These are phyloP conservation scores for Coronaproctus castanopsis DNA, from an alignment of 2,888 invertebrate species.

Conservation along the genomic window DNA sequence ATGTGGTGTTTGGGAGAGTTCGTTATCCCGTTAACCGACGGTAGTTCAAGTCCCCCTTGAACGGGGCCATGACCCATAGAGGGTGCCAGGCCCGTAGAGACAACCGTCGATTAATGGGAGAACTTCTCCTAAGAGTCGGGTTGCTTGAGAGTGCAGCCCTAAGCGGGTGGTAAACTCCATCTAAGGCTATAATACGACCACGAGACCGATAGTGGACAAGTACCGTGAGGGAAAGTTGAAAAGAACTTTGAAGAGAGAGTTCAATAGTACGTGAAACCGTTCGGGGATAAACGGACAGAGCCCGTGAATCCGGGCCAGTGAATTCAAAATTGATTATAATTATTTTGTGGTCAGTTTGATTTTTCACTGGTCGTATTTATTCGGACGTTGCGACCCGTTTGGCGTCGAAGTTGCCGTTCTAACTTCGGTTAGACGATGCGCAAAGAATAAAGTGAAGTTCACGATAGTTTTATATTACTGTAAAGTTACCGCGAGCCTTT, in stretches of 20 bases:
- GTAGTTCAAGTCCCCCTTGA: conserved; percentile 24
- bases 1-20: conserved; percentile 20
- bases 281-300: conserved; percentile 27
- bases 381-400: conserved; percentile 15
- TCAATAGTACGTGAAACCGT: too few relatives aligned
- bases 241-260: conserved; percentile 44
- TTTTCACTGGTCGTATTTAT: conserved; percentile 1
- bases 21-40: conserved; percentile 13
- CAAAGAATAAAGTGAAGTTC: too few relatives aligned
- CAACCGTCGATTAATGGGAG: conserved; percentile 19
- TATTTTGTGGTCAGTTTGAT: neutral
- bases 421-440: too few relatives aligned
- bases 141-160: conserved; percentile 40
- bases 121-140: conserved; percentile 30
- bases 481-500: too few relatives aligned
- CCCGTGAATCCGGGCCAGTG: conserved; percentile 24
- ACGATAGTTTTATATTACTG: too few relatives aligned
- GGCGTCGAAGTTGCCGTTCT: too few relatives aligned
- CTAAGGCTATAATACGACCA: conserved; percentile 38
- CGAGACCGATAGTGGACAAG: conserved; percentile 45
- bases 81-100: conserved; percentile 28
- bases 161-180: conserved; percentile 40
- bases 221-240: conserved; percentile 50
- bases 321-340: conserved; percentile 15
- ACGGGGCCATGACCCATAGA: conserved; percentile 25